Evolutionary conservation across 2,113 vertebrate species (phyloP).

Genomic region (Setophaga kirtlandii): DNA sequence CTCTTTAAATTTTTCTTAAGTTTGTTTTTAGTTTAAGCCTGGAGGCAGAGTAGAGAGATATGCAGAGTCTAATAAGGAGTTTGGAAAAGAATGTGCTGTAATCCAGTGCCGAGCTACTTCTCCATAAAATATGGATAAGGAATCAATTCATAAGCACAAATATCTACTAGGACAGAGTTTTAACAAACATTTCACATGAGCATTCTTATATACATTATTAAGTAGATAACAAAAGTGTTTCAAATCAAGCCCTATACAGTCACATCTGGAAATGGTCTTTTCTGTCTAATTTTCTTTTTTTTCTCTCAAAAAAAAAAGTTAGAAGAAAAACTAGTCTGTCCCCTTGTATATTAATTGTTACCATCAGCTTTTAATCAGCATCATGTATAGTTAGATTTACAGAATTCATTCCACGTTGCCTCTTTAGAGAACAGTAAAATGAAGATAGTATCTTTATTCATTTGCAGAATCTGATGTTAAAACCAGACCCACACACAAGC

Average conservation of each 20-base stretch:
- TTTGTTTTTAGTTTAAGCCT: slow-evolving; percentile 64
- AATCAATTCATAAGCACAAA: slow-evolving; percentile 52
- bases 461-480: slow-evolving; percentile 70
- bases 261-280: slow-evolving; percentile 73
- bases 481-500: slow-evolving; percentile 34
- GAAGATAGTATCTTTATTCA: slow-evolving; percentile 68
- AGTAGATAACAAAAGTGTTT: slow-evolving; percentile 59
- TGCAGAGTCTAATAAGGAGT: slow-evolving; percentile 41
- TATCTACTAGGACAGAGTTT: slow-evolving; percentile 29
- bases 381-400: slow-evolving; percentile 68
- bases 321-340: slow-evolving; percentile 24
- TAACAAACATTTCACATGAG: slow-evolving; percentile 20
- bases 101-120: neutral
- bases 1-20: slow-evolving; percentile 62
- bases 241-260: slow-evolving; percentile 23
- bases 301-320: neutral
- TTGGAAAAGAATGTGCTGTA: slow-evolving; percentile 20
- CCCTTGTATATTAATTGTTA: slow-evolving; percentile 53
- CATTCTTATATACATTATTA: slow-evolving; percentile 52
- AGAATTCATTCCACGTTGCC: slow-evolving; percentile 65
- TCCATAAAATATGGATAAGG: slow-evolving; percentile 56
- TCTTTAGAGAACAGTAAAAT: slow-evolving; percentile 67
- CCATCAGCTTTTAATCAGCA: slow-evolving; percentile 76
- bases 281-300: slow-evolving; percentile 43
- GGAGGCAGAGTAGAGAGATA: slow-evolving; percentile 34